These are phyloP conservation scores for Erannis defoliaria DNA, from an alignment of 2,888 invertebrate species.

Conservation along the genomic window DNA sequence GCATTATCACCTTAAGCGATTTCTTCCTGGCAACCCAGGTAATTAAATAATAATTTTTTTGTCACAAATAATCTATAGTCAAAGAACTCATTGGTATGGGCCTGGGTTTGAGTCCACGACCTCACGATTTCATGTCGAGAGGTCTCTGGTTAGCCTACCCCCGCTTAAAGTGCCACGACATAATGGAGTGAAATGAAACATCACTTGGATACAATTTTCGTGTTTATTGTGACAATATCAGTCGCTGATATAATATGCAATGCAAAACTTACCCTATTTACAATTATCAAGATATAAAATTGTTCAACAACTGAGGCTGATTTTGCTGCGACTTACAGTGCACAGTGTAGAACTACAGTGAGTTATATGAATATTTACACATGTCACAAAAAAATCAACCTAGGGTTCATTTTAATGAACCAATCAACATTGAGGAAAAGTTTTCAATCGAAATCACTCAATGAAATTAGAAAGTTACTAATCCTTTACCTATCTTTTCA, in stretches of 20 bases:
- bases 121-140: too few relatives aligned
- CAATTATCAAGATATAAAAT: constrained; percentile 41
- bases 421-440: background rate
- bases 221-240: constrained; percentile 74
- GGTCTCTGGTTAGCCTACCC: too few relatives aligned
- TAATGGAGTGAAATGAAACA: constrained; percentile 53
- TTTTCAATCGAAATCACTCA: background rate
- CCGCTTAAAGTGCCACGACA: too few relatives aligned
- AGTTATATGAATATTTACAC: background rate
- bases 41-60: too few relatives aligned
- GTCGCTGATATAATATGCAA: constrained; percentile 59
- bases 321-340: constrained; percentile 2
- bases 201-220: constrained; percentile 47
- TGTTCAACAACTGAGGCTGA: background rate
- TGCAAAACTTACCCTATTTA: constrained; percentile 66
- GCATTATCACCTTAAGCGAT: too few relatives aligned
- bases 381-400: constrained; percentile 3
- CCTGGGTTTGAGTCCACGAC: too few relatives aligned
- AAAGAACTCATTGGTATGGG: too few relatives aligned
- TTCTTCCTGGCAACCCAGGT: too few relatives aligned
- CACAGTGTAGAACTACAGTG: background rate
- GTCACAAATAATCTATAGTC: too few relatives aligned
- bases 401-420: background rate
- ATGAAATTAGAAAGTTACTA: too few relatives aligned
- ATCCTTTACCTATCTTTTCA: too few relatives aligned